These are phyloP conservation scores for Agrypnus murinus DNA, from an alignment of 2,888 invertebrate species.

Conservation along the genomic window DNA sequence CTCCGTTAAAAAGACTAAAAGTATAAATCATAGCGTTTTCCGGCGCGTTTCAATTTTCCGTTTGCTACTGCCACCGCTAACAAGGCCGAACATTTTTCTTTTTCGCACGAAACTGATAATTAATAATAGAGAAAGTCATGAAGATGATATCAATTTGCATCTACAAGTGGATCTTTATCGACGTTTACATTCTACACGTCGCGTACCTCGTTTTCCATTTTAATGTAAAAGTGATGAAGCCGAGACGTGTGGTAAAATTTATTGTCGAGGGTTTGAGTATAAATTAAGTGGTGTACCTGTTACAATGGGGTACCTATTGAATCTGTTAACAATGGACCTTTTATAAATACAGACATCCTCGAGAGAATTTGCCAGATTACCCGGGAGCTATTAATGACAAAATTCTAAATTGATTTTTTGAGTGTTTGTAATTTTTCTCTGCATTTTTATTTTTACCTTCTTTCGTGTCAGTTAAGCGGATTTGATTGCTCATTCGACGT, in stretches of 20 bases:
- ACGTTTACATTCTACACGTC: conserved; percentile 22
- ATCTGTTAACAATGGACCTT: conserved; percentile 40
- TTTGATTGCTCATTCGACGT: conserved; percentile 34
- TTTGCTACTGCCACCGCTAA: not conserved
- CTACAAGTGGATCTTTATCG: conserved; percentile 31
- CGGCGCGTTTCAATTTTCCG: not conserved
- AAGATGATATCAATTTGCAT: conserved; percentile 41
- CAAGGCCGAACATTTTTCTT: conserved; percentile 11
- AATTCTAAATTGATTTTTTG: not conserved
- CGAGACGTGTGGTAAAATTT: conserved; percentile 6
- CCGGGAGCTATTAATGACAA: conserved; percentile 26
- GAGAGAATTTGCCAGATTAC: conserved; percentile 38
- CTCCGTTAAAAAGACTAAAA: conserved; percentile 19
- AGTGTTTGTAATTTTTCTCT: no score
- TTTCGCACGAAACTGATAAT: conserved; percentile 27
- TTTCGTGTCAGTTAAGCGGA: not conserved
- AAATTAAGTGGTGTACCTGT: conserved; percentile 43
- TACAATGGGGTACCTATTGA: conserved; percentile 42
- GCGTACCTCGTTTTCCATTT: not conserved
- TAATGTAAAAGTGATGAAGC: conserved; percentile 3
- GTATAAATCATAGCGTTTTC: conserved; percentile 19
- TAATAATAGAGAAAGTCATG: conserved; percentile 28
- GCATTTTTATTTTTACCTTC: not conserved
- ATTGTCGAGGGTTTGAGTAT: conserved; percentile 16
- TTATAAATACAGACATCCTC: conserved; percentile 43